Conservation (phyloP, 2,113 vertebrate genomes). For the Gasterosteus aculeatus region DNA sequence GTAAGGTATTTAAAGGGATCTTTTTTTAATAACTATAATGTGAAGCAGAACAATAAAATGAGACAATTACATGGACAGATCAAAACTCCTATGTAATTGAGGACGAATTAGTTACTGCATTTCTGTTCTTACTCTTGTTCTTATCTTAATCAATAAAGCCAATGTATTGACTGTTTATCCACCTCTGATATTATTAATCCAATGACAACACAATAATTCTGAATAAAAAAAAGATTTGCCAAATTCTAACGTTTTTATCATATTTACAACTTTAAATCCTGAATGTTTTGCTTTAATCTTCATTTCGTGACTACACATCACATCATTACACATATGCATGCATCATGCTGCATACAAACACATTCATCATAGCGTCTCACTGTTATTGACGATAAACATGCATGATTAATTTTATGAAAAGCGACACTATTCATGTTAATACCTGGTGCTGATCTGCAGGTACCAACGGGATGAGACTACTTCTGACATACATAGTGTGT, state of each 20-base stretch:
- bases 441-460: conserved; percentile 14
- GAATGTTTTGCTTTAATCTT: conserved; percentile 13
- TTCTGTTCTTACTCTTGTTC: conserved; percentile 22
- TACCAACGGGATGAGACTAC: conserved; percentile 14
- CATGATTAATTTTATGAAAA: conserved; percentile 38
- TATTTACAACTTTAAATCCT: conserved; percentile 55
- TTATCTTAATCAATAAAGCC: conserved; percentile 50
- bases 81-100: conserved; percentile 2
- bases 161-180: conserved; percentile 8
- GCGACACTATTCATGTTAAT: conserved; percentile 14
- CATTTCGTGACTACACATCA: conserved; percentile 19
- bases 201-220: conserved; percentile 8
- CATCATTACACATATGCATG: conserved; percentile 3
- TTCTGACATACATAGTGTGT: background rate
- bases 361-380: conserved; percentile 23
- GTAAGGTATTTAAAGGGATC: conserved; percentile 21
- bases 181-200: background rate
- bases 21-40: conserved; percentile 22
- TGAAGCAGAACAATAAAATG: conserved; percentile 15
- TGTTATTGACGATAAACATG: conserved; percentile 34
- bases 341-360: conserved; percentile 19
- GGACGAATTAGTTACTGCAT: conserved; percentile 4
- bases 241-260: conserved; percentile 32
- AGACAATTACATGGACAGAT: background rate
- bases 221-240: conserved; percentile 21